Evolutionary conservation across 2,113 vertebrate genomes (phyloP).

Genomic region (Bungarus multicinctus): DNA sequence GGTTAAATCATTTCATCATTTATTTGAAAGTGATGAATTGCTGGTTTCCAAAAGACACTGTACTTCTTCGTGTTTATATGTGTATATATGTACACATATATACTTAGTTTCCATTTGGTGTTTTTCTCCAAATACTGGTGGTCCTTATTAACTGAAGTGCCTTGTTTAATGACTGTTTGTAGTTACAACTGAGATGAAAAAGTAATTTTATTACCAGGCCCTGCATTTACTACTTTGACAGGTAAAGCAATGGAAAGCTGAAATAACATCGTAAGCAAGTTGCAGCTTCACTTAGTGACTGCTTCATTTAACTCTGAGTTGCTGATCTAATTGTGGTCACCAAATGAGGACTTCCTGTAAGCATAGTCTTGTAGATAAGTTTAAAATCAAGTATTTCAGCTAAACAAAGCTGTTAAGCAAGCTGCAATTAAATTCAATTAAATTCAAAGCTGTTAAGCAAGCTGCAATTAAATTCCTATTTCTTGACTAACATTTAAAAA

Average conservation of each 20-base stretch:
- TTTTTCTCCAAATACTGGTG: not conserved
- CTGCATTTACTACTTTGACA: not conserved
- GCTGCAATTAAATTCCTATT: not conserved
- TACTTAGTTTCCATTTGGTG: not conserved
- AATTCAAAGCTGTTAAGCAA: not conserved
- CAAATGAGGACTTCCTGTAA: not conserved
- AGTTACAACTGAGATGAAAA: not conserved
- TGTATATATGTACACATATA: no score
- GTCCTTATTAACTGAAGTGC: not conserved
- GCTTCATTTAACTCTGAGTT: not conserved
- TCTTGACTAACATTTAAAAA: not conserved
- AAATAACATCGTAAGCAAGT: not conserved
- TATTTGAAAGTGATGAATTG: not conserved
- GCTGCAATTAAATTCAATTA: not conserved
- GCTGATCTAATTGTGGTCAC: not conserved
- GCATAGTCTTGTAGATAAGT: not conserved
- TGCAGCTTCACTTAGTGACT: not conserved
- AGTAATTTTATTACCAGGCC: not conserved
- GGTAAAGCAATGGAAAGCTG: not conserved
- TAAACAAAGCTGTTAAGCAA: not conserved
- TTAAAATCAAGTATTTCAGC: not conserved
- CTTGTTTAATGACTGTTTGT: not conserved
- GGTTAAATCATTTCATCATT: not conserved
- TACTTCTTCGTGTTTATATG: not conserved
- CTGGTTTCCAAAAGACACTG: not conserved